phyloP scores from a whole-genome alignment of 2,888 invertebrate species.

The Melitaea athalia region DNA sequence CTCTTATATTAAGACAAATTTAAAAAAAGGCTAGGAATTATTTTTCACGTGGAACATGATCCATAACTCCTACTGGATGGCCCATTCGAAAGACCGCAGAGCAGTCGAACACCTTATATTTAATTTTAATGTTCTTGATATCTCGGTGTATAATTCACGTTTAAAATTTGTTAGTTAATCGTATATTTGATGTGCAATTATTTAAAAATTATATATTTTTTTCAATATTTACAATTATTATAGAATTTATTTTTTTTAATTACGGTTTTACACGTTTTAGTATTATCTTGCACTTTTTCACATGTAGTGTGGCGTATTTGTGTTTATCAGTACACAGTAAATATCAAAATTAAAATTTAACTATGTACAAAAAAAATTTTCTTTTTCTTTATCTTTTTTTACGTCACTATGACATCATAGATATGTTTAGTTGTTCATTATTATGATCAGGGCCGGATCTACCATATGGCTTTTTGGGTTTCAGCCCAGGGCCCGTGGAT shows the following conservation, averaged over 20 bases:
- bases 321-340: background rate
- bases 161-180: constrained; percentile 9
- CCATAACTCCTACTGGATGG: too few species aligned
- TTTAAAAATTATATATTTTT: constrained; percentile 19
- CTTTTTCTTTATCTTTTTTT: background rate
- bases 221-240: constrained; percentile 22
- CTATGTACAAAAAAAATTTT: too few species aligned
- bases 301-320: background rate
- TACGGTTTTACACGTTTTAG: constrained; percentile 21
- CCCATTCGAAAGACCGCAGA: too few species aligned
- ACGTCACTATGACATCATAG: background rate
- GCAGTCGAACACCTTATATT: too few species aligned
- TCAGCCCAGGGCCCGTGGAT: too few species aligned
- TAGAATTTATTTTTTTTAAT: constrained; percentile 29
- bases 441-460: too few species aligned
- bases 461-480: too few species aligned
- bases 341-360: too few species aligned
- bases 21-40: too few species aligned
- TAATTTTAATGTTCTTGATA: background rate
- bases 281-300: constrained; percentile 7
- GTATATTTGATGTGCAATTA: constrained; percentile 21
- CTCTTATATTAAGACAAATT: too few species aligned
- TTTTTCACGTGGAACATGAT: too few species aligned
- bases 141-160: constrained; percentile 15
- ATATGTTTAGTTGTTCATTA: background rate